phyloP scores from a whole-genome alignment of 2,113 vertebrate genomes.

The Reinhardtius hippoglossoides region DNA sequence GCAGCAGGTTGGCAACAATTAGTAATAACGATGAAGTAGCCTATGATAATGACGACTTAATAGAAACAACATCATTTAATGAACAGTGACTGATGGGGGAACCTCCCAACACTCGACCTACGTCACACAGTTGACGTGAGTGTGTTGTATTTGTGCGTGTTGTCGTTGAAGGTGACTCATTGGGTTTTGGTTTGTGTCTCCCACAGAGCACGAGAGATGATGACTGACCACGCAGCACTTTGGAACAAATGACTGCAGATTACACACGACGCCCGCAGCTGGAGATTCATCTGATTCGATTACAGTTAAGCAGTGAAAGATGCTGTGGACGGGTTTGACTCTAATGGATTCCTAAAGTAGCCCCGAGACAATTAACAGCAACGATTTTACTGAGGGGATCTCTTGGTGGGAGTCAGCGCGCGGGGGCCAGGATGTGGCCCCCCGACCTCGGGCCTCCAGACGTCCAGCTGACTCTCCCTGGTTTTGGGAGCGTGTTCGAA shows the following conservation, averaged over 20 bases:
- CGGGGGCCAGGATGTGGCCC: slow-evolving; percentile 73
- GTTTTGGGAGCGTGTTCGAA: slow-evolving; percentile 71
- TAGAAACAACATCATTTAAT: no score
- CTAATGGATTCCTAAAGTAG: slow-evolving; percentile 37
- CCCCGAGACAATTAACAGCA: slow-evolving; percentile 1
- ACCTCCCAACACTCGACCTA: neutral
- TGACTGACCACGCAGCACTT: slow-evolving; percentile 50
- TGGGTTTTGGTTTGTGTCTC: slow-evolving; percentile 53
- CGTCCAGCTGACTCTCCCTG: slow-evolving; percentile 71
- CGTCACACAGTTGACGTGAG: neutral
- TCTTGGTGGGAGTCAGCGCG: slow-evolving; percentile 19
- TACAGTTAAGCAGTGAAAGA: slow-evolving; percentile 25
- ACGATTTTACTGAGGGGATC: slow-evolving; percentile 26
- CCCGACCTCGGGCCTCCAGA: slow-evolving; percentile 75
- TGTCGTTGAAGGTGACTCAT: slow-evolving; percentile 50
- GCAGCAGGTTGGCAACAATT: no score
- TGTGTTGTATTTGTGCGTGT: slow-evolving; percentile 20
- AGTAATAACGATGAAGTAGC: no score
- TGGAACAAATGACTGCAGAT: slow-evolving; percentile 59
- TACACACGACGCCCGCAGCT: slow-evolving; percentile 35
- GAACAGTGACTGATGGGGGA: neutral
- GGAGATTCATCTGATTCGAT: slow-evolving; percentile 10
- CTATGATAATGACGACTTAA: no score
- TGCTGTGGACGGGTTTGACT: slow-evolving; percentile 15
- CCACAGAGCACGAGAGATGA: slow-evolving; percentile 58